Evolutionary conservation across 2,113 vertebrate species (phyloP).

Genomic region (Papio anubis): DNA sequence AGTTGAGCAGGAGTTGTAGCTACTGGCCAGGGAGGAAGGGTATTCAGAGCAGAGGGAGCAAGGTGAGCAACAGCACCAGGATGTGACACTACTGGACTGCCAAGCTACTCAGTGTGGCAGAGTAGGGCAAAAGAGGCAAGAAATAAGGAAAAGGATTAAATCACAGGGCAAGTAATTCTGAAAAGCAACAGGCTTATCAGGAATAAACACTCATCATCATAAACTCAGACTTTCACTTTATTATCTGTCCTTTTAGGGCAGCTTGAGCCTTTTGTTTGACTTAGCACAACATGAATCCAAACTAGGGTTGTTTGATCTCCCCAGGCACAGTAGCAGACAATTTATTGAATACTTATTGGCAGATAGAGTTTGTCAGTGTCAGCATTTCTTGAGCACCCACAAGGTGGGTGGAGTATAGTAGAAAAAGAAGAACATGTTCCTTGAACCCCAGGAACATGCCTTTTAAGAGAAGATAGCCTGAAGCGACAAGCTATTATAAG

Average conservation of each 20-base stretch:
- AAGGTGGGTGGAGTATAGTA: background rate
- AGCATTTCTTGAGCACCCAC: background rate
- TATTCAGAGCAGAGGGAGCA: background rate
- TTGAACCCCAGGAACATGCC: background rate
- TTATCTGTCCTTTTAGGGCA: background rate
- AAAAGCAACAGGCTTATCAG: background rate
- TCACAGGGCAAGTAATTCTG: background rate
- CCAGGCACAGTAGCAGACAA: background rate
- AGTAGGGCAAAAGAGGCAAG: background rate
- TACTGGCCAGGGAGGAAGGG: background rate
- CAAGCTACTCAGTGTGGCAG: background rate
- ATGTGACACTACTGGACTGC: background rate
- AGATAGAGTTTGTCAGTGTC: background rate
- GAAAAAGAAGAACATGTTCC: background rate
- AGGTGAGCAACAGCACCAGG: background rate
- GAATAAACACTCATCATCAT: background rate
- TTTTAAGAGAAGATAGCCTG: background rate
- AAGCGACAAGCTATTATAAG: background rate
- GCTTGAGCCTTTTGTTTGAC: background rate
- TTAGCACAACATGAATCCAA: background rate
- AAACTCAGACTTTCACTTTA: background rate
- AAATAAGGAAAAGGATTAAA: background rate
- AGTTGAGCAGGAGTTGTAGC: background rate
- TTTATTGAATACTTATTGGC: background rate
- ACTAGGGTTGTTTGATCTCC: background rate